These are phyloP conservation scores for Labia minor DNA, from an alignment of 2,888 invertebrate species.

Conservation along the genomic window DNA sequence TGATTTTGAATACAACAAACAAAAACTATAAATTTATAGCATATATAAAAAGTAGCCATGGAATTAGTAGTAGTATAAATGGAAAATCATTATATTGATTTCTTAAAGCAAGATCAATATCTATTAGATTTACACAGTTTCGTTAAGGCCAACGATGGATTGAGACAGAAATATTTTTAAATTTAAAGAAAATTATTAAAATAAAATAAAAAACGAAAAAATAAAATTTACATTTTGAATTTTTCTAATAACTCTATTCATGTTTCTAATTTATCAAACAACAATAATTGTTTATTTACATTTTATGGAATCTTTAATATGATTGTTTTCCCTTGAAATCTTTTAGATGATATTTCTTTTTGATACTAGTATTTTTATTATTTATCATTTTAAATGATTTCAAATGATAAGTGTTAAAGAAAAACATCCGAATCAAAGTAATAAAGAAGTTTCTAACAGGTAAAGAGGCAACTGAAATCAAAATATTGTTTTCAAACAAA, in stretches of 20 bases:
- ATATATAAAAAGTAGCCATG: background rate
- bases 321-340: background rate
- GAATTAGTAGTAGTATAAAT: background rate
- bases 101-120: background rate
- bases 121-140: too few species aligned
- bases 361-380: constrained; percentile 1
- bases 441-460: background rate
- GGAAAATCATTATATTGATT: constrained; percentile 3
- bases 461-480: background rate
- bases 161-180: background rate
- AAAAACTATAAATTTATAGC: background rate
- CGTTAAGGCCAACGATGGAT: background rate
- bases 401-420: constrained; percentile 2
- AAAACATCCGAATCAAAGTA: background rate
- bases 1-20: too few species aligned
- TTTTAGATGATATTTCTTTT: background rate
- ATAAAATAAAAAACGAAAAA: background rate
- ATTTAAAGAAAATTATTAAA: background rate
- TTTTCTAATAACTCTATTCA: background rate
- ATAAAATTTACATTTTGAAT: background rate
- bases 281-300: constrained; percentile 4
- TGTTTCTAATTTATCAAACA: background rate
- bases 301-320: constrained; percentile 7
- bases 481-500: background rate
- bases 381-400: constrained; percentile 13